Conservation (phyloP, 2,113 vertebrate species). For the Hippotragus niger region DNA sequence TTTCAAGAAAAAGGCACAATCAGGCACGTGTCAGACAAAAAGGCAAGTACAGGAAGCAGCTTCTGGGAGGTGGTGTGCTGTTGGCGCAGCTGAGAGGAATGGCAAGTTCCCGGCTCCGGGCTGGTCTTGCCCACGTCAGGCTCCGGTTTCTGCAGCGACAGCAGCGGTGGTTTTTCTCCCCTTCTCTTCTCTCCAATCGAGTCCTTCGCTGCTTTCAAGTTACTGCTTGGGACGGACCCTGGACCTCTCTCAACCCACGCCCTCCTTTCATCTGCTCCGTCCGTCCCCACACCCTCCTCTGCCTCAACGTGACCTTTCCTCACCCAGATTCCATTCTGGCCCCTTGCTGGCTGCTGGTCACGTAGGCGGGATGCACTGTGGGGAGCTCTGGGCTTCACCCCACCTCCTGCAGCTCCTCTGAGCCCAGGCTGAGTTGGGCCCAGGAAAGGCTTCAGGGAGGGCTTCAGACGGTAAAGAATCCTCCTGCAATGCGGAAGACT, state of each 20-base stretch:
- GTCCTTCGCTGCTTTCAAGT: not conserved
- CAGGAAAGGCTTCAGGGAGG: not conserved
- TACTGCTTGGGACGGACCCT: not conserved
- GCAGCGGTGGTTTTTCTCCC: not conserved
- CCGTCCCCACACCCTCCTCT: not conserved
- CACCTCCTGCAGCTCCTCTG: not conserved
- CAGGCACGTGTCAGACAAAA: not conserved
- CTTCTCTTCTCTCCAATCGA: not conserved
- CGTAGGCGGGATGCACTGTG: not conserved
- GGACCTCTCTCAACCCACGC: not conserved
- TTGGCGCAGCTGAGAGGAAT: fast-evolving
- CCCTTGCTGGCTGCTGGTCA: not conserved
- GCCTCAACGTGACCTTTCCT: constrained; percentile 4
- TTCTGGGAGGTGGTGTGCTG: fast-evolving
- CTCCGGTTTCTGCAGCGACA: not conserved
- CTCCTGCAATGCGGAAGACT: not conserved
- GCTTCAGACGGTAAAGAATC: not conserved
- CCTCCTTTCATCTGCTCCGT: not conserved
- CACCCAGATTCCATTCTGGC: not conserved
- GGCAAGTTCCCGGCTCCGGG: fast-evolving
- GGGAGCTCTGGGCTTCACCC: not conserved
- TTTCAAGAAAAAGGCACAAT: not conserved
- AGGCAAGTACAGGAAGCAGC: not conserved
- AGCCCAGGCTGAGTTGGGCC: not conserved
- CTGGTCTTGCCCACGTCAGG: not conserved